Base-by-base conservation (phyloP, 2,797 vertebrate species). In the Schizopygopsis pylzovi region DNA sequence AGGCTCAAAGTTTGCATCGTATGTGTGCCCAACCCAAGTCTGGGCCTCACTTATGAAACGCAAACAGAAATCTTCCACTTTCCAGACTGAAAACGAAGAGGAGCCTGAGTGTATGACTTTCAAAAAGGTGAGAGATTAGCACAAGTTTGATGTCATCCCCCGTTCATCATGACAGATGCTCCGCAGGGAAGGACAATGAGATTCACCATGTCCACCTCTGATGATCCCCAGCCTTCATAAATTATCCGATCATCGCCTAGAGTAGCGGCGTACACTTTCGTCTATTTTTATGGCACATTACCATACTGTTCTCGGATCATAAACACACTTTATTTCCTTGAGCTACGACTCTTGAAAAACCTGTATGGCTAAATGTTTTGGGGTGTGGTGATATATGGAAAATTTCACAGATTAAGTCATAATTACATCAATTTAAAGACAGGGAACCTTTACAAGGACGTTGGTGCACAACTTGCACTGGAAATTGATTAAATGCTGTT, bases 401-500 rank as follows among this genome's bases (percentile, higher is more conserved):
- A 89, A 93, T 90, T 59, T 88, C 87, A 87, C 82, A 90, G 90
- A 94, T 92, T 91, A 92, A 91, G 89, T 90, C 16, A 43, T 93
- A 93, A 94, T 95, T 93, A 93, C 89, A 92, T 84, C 88, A 92
- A 89, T 87, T 92, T 92, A 81, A 88, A 37, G 83, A 89, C 84
- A 86, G 87, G 85, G 77, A 59, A 88, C 77, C 84, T 92, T 90
- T 85, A 90, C 91, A 94, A 93, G 93, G 92, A 92, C 87, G 33
- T 82, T 49, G 22, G 76, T 37, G 52, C 67, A 85, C 56, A n/a
- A 70, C 88, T 37, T 81, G 90, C 76, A 86, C 88, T 87, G 88
- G 83, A 87, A 84, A 88, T 77, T 88, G 91, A 95, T 94, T 92
- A 95, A 93, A 91, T 90, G 87, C 89, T 86, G 90, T 91, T 90